Base-by-base conservation (phyloP, 64 coral and sea anemone genomes). In the Montipora efflorescens region DNA sequence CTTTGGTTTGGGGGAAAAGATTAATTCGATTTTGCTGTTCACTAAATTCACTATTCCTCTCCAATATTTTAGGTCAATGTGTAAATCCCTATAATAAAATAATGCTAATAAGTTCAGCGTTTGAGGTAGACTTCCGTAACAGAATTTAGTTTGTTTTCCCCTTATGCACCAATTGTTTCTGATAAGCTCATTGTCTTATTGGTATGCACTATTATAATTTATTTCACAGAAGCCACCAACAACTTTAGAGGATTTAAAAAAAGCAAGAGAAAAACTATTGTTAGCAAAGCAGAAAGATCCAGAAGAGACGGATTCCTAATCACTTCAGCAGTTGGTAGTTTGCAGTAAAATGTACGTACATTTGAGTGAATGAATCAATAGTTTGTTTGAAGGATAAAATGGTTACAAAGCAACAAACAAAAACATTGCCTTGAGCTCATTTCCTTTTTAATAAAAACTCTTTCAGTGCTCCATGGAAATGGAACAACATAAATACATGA, bases 221-320 rank as follows among this genome's bases (percentile, higher is more conserved):
- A 22, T 78, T 66, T 18, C 14, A 14, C 59, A 93, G 92, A 93
- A 76, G 88, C 92, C 92, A 55, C 92, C 92, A 43, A 88, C 84
- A 47, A 88, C 92, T 19, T 57, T 88, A 57, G 92, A 93, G 15
- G 91, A 87, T 47, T n/a, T 93, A 22, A 79, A 68, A 47, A 87
- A 85, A 79, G 92, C 92, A 0, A 88, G 84, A 47, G 76, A 93
- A 72, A 88, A 79, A 79, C 79, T 79, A 50, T 52, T 93, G 18
- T n/a, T 88, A 59, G 85, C 74, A 79, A 88, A 87, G 68, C 67
- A 45, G 19, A 71, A 93, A 47, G 7, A 50, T 1, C 36, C 46
- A 47, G 5, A 84, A 23, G 61, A 36, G 13, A 16, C 14, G 10
- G 59, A 67, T 13, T 19, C 44, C 2, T 68, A 8, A 84, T 47